Percentiles rank a stretch among this genome's conserved stretches.
These are phyloP conservation scores for Apteryx mantelli DNA, from an alignment of 2,113 vertebrate species.

Conservation along the genomic window DNA sequence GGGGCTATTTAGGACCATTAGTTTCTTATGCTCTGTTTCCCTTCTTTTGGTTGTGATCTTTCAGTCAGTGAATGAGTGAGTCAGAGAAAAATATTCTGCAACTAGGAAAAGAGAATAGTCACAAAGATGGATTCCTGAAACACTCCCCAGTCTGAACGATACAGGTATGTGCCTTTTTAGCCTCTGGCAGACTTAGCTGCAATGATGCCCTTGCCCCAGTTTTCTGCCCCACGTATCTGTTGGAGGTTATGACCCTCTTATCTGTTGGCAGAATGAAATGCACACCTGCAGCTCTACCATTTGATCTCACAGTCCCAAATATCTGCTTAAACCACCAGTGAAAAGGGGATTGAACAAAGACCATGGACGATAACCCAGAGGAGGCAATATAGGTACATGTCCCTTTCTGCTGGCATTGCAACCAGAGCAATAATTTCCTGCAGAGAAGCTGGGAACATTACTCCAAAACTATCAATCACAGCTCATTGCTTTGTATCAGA, in stretches of 20 bases:
- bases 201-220: not conserved
- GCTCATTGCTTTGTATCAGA: not conserved
- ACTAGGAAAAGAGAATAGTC: not conserved
- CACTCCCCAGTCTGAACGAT: not conserved
- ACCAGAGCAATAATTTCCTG: not conserved
- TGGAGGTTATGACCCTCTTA: not conserved
- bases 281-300: slow-evolving; percentile 6
- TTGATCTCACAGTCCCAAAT: not conserved
- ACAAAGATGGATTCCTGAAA: not conserved
- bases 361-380: fast-evolving
- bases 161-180: fast-evolving
- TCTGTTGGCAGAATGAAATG: not conserved
- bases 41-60: not conserved
- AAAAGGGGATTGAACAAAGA: not conserved
- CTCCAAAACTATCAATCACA: not conserved
- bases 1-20: not conserved
- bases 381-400: not conserved
- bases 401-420: not conserved
- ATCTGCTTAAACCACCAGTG: not conserved
- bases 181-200: not conserved
- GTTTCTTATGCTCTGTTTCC: not conserved
- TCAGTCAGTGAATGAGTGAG: not conserved
- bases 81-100: not conserved
- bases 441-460: not conserved
- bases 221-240: not conserved